Base-by-base conservation (phyloP, 1,140 invertebrate species). In the Pogonomyrmex californicus region DNA sequence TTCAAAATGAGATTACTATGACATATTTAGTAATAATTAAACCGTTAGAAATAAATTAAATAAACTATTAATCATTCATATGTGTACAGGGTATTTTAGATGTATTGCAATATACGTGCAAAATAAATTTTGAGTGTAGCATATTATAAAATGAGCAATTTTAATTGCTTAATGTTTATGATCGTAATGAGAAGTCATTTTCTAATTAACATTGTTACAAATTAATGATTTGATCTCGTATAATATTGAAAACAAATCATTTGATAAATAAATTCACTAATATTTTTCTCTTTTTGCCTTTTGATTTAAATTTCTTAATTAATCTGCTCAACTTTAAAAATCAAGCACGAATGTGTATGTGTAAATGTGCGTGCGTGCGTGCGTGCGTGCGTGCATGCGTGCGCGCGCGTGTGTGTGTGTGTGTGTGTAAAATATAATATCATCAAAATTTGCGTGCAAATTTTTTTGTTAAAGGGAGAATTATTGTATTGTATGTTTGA, bases 31-130 rank as follows among this genome's bases (percentile, higher is more conserved):
- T 58, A 75, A 38, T 58, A 66, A 75, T 75, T 75, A 75, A 58
- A 75, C 60, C 54, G 54, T 75, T 75, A n/a, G n/a, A 5, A 75
- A 75, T 75, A 41, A 58, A 58, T 75, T 75, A 75, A 75, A 41
- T 75, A 17, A 30, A 30, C 47, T 41, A 75, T 58, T 75, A 58
- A 73, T 23, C 30, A 33, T 75, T 36, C 60, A 44, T 44, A 33
- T 44, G 4, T 33, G 5, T 58, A 58, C 36, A 58, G 36, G 0
- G 3, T 41, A 10, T 41, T 3, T 17, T 30, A 60, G 1, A 30
- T 58, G 36, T 58, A 58, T 38, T 41, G 51, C 38, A 38, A 75
- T 58, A 56, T 44, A 58, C 23, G 6, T 56, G n/a, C 54, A 4
- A 73, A 73, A 73, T n/a, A 73, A 73, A 73, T 73, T 41, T 23